These are phyloP conservation scores for Coleophora deauratella DNA, from an alignment of 2,888 invertebrate species.

Conservation along the genomic window DNA sequence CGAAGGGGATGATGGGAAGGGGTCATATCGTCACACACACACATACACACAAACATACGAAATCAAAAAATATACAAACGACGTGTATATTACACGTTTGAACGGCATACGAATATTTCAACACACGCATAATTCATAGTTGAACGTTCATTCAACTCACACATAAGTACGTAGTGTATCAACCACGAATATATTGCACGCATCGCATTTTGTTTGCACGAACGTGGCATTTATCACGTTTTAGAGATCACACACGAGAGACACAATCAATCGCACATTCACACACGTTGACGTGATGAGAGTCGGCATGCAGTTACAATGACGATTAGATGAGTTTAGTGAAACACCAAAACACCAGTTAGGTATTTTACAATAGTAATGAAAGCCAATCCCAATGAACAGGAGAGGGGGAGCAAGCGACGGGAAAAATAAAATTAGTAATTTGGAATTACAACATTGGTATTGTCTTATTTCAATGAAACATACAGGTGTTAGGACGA, in stretches of 20 bases:
- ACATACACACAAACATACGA: not conserved
- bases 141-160: constrained; percentile 21
- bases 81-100: too few relatives aligned
- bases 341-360: constrained; percentile 48
- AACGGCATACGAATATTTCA: too few relatives aligned
- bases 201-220: not conserved
- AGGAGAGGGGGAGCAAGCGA: constrained; percentile 41
- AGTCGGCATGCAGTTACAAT: constrained; percentile 45
- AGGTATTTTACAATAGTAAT: constrained; percentile 31
- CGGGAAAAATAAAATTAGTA: constrained; percentile 19
- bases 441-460: constrained; percentile 5
- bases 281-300: constrained; percentile 20
- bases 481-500: too few relatives aligned
- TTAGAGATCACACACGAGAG: not conserved
- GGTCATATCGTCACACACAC: constrained; percentile 19
- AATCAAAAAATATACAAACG: too few relatives aligned
- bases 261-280: constrained; percentile 14
- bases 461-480: too few relatives aligned
- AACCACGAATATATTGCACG: constrained; percentile 14
- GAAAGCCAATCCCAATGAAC: constrained; percentile 57
- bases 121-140: too few relatives aligned
- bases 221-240: too few relatives aligned
- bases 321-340: constrained; percentile 36
- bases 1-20: constrained; percentile 39
- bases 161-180: constrained; percentile 3